These are phyloP conservation scores for Sturmia bella DNA, from an alignment of 2,888 invertebrate genomes.

Conservation along the genomic window DNA sequence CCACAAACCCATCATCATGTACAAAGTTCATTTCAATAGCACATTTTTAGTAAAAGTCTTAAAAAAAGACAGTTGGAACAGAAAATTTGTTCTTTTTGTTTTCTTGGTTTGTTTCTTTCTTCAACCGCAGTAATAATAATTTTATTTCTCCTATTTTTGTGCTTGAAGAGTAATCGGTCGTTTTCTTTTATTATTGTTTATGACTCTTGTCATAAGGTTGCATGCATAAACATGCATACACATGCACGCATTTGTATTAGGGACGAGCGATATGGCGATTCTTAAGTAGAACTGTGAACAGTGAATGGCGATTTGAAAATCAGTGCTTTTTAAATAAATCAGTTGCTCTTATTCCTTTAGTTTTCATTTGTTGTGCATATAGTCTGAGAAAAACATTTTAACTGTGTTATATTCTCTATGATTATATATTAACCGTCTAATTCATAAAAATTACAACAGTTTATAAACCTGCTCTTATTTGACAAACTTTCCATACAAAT, in stretches of 20 bases:
- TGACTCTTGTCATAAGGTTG: constrained; percentile 30
- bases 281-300: no score
- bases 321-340: no score
- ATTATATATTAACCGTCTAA: no score
- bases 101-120: not conserved
- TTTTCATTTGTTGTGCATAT: no score
- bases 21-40: not conserved
- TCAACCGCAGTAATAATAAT: constrained; percentile 45
- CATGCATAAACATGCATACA: not conserved
- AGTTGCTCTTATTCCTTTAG: no score
- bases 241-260: not conserved
- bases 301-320: no score
- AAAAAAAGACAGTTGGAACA: constrained; percentile 27
- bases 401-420: no score
- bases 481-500: no score
- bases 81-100: constrained; percentile 40
- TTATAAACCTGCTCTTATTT: no score
- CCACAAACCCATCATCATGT: constrained; percentile 18
- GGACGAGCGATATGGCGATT: no score
- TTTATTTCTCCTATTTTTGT: constrained; percentile 5
- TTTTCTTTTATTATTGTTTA: constrained; percentile 55
- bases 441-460: no score
- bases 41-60: not conserved
- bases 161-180: not conserved
- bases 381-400: no score